Conservation (phyloP, 2,888 invertebrate species). For the Nomada ferruginata region DNA sequence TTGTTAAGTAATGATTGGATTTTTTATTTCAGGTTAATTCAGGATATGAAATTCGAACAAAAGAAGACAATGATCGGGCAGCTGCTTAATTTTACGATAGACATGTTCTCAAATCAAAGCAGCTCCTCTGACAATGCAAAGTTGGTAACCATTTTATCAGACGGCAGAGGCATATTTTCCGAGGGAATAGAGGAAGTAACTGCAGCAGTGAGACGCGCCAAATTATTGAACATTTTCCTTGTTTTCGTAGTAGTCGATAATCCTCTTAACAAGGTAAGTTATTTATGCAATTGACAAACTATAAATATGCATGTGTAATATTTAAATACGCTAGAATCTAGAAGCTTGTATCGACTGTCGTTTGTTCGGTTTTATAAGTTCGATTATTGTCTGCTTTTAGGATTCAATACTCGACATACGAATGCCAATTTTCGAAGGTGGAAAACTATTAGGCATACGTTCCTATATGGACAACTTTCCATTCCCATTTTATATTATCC, state of each 20-base stretch:
- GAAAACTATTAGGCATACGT: slow-evolving; percentile 87
- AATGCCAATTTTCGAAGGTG: slow-evolving; percentile 89
- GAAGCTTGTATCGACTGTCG: too few species aligned
- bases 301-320: too few species aligned
- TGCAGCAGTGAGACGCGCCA: slow-evolving; percentile 92
- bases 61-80: slow-evolving; percentile 94
- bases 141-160: slow-evolving; percentile 95
- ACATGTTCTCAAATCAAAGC: slow-evolving; percentile 86
- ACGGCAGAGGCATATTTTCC: slow-evolving; percentile 96
- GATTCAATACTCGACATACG: slow-evolving; percentile 96
- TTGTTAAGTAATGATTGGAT: too few species aligned
- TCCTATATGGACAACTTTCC: slow-evolving; percentile 98
- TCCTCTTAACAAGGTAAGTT: slow-evolving; percentile 92
- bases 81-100: slow-evolving; percentile 91
- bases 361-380: background rate
- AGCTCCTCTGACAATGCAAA: slow-evolving; percentile 90
- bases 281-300: slow-evolving; percentile 6
- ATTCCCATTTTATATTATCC: slow-evolving; percentile 98
- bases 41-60: slow-evolving; percentile 94
- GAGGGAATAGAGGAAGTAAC: slow-evolving; percentile 92
- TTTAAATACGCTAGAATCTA: background rate
- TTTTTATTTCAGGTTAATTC: slow-evolving; percentile 86
- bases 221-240: slow-evolving; percentile 93
- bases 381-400: slow-evolving; percentile 83
- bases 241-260: slow-evolving; percentile 98